phyloP scores from a whole-genome alignment of 2,113 vertebrate genomes.

The Saguinus imperator region DNA sequence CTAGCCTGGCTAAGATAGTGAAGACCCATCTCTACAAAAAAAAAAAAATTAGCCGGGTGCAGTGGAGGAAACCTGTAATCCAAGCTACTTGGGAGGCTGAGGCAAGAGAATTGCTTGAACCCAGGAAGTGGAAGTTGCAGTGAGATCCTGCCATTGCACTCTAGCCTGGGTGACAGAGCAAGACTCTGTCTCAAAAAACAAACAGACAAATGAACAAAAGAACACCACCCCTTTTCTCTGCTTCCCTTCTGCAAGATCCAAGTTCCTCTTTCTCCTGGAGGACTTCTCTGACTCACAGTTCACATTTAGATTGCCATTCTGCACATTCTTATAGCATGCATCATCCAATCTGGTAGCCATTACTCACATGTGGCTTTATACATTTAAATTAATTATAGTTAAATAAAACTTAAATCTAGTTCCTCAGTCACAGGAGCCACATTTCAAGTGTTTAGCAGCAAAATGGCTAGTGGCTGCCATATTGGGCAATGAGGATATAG shows the following conservation, averaged over 20 bases:
- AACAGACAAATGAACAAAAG: no score
- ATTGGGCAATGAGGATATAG: background rate
- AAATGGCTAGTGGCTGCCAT: background rate
- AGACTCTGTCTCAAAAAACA: no score
- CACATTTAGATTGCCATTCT: background rate
- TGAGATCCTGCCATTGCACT: no score
- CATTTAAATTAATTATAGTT: constrained; percentile 9
- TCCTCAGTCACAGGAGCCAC: background rate
- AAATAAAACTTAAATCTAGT: constrained; percentile 23
- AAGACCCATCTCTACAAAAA: no score
- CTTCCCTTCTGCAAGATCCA: background rate
- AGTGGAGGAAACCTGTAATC: no score
- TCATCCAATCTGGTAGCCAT: background rate
- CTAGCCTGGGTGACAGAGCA: no score
- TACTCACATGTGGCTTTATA: background rate
- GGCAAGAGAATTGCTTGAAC: no score
- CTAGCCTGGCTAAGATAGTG: no score
- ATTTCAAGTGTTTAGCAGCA: background rate
- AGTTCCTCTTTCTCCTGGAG: background rate
- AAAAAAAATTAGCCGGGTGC: no score
- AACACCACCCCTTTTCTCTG: background rate
- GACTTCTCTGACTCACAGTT: background rate
- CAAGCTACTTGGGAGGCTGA: no score
- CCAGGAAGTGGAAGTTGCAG: no score
- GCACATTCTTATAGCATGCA: background rate